Evolutionary conservation across 1,140 invertebrate genomes (phyloP).

Genomic region (Drusus annulatus): DNA sequence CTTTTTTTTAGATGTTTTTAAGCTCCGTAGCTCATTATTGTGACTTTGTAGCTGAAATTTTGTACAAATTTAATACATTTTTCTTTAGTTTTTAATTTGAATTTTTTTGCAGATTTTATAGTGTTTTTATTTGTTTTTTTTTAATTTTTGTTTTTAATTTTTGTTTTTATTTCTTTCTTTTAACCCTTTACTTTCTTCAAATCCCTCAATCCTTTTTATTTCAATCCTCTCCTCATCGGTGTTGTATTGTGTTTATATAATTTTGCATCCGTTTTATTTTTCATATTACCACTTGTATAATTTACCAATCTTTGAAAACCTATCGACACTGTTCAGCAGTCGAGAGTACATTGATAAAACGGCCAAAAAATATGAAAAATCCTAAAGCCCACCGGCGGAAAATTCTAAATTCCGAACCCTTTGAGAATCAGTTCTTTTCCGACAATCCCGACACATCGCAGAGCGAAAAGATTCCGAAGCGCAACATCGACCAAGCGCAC

Average conservation of each 20-base stretch:
- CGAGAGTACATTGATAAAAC: neutral
- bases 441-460: conserved; percentile 42
- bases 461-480: conserved; percentile 12
- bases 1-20: too few relatives aligned
- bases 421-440: conserved; percentile 31
- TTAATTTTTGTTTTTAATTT: conserved; percentile 50
- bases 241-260: conserved; percentile 13
- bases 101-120: conserved; percentile 1
- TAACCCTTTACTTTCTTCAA: conserved; percentile 48
- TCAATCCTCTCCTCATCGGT: conserved; percentile 14
- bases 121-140: conserved; percentile 44
- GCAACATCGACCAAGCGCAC: neutral
- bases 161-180: conserved; percentile 55
- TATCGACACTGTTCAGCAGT: neutral
- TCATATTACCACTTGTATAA: neutral
- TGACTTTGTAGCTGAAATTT: too few relatives aligned
- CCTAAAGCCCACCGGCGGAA: conserved; percentile 37
- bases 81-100: neutral
- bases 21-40: too few relatives aligned
- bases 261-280: too few relatives aligned
- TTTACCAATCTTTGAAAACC: neutral
- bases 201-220: neutral
- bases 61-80: too few relatives aligned
- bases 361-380: conserved; percentile 23
- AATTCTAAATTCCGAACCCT: conserved; percentile 23